phyloP scores from a whole-genome alignment of 2,113 vertebrate genomes.

The Heterotilapia buettikoferi region DNA sequence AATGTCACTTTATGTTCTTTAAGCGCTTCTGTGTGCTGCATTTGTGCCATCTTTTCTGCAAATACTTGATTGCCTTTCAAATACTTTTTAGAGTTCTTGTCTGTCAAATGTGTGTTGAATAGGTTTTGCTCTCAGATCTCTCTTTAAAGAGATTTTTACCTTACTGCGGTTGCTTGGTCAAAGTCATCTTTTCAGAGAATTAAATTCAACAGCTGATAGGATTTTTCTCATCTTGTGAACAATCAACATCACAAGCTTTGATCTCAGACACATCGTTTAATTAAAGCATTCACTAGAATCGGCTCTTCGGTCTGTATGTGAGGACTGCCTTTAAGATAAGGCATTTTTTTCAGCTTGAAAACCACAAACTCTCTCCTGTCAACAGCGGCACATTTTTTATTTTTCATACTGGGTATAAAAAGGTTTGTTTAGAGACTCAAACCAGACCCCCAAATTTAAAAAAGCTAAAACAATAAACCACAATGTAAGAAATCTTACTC shows the following conservation, averaged over 20 bases:
- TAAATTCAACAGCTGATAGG: neutral
- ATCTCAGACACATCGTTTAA: neutral
- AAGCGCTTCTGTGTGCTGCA: fast-evolving
- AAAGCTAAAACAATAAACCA: neutral
- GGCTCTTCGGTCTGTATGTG: neutral
- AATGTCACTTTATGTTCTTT: neutral
- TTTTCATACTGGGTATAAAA: neutral
- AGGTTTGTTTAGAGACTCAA: neutral
- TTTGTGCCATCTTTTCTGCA: fast-evolving
- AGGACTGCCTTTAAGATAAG: neutral
- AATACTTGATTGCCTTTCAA: neutral
- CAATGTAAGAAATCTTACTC: neutral
- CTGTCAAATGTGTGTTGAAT: neutral
- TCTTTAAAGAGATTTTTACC: neutral
- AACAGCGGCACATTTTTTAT: neutral
- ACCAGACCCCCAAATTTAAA: neutral
- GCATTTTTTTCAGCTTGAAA: neutral
- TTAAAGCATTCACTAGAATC: neutral
- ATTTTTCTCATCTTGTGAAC: neutral
- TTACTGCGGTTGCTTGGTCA: neutral
- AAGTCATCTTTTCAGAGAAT: neutral
- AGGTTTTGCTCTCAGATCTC: neutral
- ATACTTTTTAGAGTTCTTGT: neutral
- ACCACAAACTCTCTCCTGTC: neutral
- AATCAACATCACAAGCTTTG: neutral